Evolutionary conservation across 2,113 vertebrate species (phyloP).

Genomic region (Pterophyllum scalare): DNA sequence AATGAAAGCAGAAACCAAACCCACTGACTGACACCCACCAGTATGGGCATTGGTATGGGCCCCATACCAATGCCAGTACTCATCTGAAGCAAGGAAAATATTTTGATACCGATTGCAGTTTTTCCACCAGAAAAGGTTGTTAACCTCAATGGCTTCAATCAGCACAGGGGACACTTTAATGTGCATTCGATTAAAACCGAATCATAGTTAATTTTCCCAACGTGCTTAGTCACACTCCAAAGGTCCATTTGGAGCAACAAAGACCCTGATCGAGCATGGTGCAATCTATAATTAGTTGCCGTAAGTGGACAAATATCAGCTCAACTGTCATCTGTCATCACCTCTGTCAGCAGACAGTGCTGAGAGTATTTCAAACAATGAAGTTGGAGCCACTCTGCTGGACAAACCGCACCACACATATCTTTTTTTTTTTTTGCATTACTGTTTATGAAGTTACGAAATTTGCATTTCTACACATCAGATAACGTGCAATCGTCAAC

Average conservation of each 20-base stretch:
- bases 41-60: neutral
- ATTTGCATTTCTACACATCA: neutral
- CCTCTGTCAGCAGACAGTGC: neutral
- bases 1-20: neutral
- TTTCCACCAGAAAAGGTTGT: neutral
- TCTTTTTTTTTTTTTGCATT: too few species aligned
- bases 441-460: neutral
- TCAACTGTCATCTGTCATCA: neutral
- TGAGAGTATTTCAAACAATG: neutral
- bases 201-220: neutral
- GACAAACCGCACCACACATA: neutral
- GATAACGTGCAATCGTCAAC: neutral
- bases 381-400: neutral
- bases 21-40: neutral
- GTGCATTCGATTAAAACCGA: neutral
- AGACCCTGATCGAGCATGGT: neutral
- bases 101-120: neutral
- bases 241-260: neutral
- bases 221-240: neutral
- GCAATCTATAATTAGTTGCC: neutral
- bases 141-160: neutral
- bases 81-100: neutral
- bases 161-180: neutral
- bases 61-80: neutral
- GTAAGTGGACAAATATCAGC: neutral